Evolutionary conservation across 92 coral and sea anemone genomes (phyloP).

Genomic region (Paramuricea clavata): DNA sequence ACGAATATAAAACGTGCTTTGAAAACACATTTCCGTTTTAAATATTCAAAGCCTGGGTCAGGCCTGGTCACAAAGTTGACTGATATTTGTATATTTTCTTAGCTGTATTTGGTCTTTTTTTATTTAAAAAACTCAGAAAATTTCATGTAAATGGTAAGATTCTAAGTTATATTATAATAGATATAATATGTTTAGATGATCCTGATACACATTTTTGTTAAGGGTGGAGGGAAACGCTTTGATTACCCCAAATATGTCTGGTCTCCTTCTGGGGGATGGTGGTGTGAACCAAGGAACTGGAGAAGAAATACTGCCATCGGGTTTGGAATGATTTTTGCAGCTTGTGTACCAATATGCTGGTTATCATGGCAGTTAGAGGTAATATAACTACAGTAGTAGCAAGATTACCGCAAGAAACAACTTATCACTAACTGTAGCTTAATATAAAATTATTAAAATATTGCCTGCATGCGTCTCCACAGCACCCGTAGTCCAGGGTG

Average conservation of each 20-base stretch:
- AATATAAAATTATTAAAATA: too few species aligned
- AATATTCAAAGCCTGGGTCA: not conserved
- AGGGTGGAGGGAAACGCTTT: constrained; percentile 98
- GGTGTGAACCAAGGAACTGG: constrained; percentile 99
- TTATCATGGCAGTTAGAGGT: constrained; percentile 94
- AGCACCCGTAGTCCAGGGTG: too few species aligned
- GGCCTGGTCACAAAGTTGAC: not conserved
- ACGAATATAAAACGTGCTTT: not conserved
- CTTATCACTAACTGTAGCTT: too few species aligned
- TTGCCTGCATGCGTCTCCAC: too few species aligned
- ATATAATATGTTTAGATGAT: not conserved
- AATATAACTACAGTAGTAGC: not conserved
- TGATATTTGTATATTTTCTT: not conserved
- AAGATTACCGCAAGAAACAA: too few species aligned
- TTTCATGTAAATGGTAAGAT: constrained; percentile 17
- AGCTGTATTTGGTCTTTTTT: not conserved
- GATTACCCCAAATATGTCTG: constrained; percentile 98
- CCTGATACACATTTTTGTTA: not conserved
- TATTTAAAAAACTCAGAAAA: not conserved
- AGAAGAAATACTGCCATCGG: constrained; percentile 91
- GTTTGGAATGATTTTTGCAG: constrained; percentile 76
- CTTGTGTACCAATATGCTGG: constrained; percentile 82
- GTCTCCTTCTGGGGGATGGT: constrained; percentile 99
- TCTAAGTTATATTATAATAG: not conserved
- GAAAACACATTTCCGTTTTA: not conserved